phyloP scores from a whole-genome alignment of 2,888 invertebrate genomes.

The Pollenia labialis region DNA sequence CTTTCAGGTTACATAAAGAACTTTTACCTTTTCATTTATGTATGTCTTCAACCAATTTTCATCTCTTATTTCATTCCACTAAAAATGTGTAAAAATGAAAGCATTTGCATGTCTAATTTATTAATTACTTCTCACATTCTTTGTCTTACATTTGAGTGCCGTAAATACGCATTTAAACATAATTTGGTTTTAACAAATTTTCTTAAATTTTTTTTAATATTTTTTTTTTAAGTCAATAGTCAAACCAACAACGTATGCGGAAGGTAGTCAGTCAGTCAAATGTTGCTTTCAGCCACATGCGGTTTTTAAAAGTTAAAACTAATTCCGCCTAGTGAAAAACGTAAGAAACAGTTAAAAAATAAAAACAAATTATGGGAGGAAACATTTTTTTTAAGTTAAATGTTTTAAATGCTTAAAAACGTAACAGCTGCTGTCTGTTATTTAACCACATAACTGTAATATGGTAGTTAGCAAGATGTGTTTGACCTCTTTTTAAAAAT shows the following conservation, averaged over 20 bases:
- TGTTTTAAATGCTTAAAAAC: slow-evolving; percentile 13
- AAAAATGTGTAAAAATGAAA: slow-evolving; percentile 28
- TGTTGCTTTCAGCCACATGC: slow-evolving; percentile 18
- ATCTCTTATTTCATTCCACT: neutral
- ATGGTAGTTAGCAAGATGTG: neutral
- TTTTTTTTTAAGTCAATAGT: neutral
- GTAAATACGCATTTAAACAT: neutral
- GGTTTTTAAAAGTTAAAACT: slow-evolving; percentile 20
- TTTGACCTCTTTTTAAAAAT: neutral
- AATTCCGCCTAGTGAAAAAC: neutral
- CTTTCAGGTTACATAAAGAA: neutral
- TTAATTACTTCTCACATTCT: slow-evolving; percentile 14
- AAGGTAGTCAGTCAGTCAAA: slow-evolving; percentile 36
- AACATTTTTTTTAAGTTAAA: slow-evolving; percentile 51
- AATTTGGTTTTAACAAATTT: too few species aligned
- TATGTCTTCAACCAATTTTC: neutral
- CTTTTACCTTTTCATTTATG: neutral
- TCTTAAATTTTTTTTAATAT: neutral
- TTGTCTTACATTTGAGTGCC: neutral
- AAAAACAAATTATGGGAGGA: slow-evolving; percentile 50
- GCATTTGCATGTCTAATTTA: slow-evolving; percentile 6
- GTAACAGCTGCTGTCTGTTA: neutral
- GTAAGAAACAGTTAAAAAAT: neutral
- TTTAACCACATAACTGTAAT: neutral
- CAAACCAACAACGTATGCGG: slow-evolving; percentile 49